Conservation (phyloP, 2,888 invertebrate genomes). For the Caradrina clavipalpis region DNA sequence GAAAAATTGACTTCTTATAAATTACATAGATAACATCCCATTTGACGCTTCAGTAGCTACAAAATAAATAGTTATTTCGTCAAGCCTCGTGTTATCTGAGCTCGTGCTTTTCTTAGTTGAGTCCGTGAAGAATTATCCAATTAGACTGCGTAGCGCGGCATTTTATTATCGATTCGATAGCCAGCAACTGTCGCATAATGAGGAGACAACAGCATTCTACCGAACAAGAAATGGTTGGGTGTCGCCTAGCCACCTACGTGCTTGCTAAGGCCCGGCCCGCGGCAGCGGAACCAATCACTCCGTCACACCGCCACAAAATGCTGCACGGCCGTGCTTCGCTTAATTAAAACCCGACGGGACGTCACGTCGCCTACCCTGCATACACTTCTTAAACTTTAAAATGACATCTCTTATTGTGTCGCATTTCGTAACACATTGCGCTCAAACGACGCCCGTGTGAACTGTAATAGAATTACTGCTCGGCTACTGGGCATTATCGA, state of each 20-base stretch:
- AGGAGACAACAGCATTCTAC: slow-evolving; percentile 85
- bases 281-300: slow-evolving; percentile 86
- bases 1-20: slow-evolving; percentile 44
- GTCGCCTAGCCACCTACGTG: slow-evolving; percentile 87
- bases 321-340: slow-evolving; percentile 83
- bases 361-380: slow-evolving; percentile 81
- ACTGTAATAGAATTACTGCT: slow-evolving; percentile 81
- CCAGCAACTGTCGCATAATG: slow-evolving; percentile 84
- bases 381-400: slow-evolving; percentile 75
- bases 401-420: slow-evolving; percentile 83
- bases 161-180: slow-evolving; percentile 83
- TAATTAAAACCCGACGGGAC: slow-evolving; percentile 89
- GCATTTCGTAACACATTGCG: slow-evolving; percentile 77
- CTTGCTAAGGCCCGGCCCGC: slow-evolving; percentile 72
- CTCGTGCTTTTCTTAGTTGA: slow-evolving; percentile 79
- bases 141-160: slow-evolving; percentile 82
- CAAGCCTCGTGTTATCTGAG: slow-evolving; percentile 73
- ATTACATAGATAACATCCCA: slow-evolving; percentile 58
- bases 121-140: slow-evolving; percentile 86
- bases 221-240: slow-evolving; percentile 84
- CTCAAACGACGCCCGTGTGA: slow-evolving; percentile 76
- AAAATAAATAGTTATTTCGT: slow-evolving; percentile 73
- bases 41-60: slow-evolving; percentile 73
- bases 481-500: slow-evolving; percentile 82
- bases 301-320: slow-evolving; percentile 86